Base-by-base conservation (phyloP, 2,888 invertebrate genomes). In the Aleiodes testaceus region DNA sequence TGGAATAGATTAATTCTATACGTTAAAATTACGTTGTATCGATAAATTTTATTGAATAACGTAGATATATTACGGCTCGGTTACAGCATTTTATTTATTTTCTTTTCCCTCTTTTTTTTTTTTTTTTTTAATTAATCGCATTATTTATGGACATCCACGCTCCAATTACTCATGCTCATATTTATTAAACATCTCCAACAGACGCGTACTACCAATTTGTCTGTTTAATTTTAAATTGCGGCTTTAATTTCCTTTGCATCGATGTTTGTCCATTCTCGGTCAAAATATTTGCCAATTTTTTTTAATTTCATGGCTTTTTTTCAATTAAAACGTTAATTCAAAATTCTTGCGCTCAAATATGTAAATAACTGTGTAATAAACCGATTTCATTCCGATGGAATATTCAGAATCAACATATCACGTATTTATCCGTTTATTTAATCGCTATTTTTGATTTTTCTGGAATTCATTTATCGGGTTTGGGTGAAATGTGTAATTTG, bases 11-110 rank as follows among this genome's bases (percentile, higher is more conserved):
- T 72, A 75, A 77, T 75, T 63, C 45, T 63, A 45, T 70, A 73
- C 68, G 73, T 75, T 74, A 67, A 72, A 75, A 74, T 75, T 74
- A 76, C 71, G 70, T 74, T 73, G 73, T 69, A 75, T 77, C 72
- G 72, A 76, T 73, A 72, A 70, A 69, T 66, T 36, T 77, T 67
- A 69, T 61, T 71, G 72, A 73, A 63, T 63, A 47, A 63, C 47
- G 44, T 45, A 45, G 22, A 63, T 63, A 45, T 45, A 63, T 63
- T 59, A 59, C 63, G 63, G 63, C 63, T 63, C 63, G 63, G 63
- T 63, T 63, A 63, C 45, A 63, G 45, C 44, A 63, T 59, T 59
- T 59, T 11, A 59, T 36, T 59, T 59, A n/a, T 18, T 30, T 59
- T 50, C 6, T 42, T 20, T 3, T 49, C 6, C 6, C 11, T 49